These are phyloP conservation scores for Tauraco erythrolophus DNA, from an alignment of 2,113 vertebrate species.

Conservation along the genomic window DNA sequence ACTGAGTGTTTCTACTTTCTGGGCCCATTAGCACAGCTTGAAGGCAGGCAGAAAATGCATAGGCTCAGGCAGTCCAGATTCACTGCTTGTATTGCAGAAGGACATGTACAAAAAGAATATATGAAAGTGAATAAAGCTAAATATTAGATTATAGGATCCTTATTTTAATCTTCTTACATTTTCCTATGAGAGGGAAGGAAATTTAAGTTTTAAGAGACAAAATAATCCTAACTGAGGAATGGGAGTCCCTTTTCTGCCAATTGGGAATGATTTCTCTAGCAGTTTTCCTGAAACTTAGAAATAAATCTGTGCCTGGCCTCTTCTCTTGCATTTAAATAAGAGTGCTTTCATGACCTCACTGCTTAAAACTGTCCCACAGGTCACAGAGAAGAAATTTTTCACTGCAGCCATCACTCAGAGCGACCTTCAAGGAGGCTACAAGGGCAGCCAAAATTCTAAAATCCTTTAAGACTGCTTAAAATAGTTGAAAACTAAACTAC, in stretches of 20 bases:
- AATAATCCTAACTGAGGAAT: neutral
- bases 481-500: conserved; percentile 19
- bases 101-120: neutral
- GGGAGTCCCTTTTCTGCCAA: neutral
- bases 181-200: neutral
- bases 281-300: neutral
- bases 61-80: neutral
- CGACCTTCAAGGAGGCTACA: neutral
- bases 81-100: neutral
- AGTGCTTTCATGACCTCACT: neutral
- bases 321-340: conserved; percentile 3
- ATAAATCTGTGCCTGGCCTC: neutral
- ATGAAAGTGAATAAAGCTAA: neutral
- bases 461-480: conserved; percentile 30
- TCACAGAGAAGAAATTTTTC: neutral
- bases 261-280: neutral
- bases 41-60: neutral
- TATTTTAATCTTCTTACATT: neutral
- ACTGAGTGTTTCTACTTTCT: neutral
- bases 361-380: neutral
- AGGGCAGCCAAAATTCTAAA: conserved; percentile 22
- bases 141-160: neutral
- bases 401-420: neutral
- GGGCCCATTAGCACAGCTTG: neutral
- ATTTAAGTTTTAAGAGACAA: neutral